Conservation (phyloP, 37 sponge, comb jelly and placozoan genomes). For the Beroe forskalii region DNA sequence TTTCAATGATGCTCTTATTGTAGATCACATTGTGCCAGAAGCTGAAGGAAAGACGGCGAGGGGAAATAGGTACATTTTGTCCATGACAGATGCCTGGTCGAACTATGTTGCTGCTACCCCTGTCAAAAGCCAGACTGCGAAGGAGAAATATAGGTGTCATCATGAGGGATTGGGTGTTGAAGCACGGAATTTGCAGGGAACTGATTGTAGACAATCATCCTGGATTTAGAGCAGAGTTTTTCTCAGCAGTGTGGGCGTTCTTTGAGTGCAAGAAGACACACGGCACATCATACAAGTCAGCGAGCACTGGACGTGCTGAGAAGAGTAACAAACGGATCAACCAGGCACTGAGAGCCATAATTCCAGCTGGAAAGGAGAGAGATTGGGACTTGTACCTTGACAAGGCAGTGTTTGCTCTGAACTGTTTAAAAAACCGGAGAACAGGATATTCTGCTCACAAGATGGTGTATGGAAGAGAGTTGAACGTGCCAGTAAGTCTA, state of each 20-base stretch:
- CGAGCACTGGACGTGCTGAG: not conserved
- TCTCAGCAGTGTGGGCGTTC: too few relatives aligned
- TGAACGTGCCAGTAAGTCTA: not conserved
- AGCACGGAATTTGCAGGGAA: too few relatives aligned
- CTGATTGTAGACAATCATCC: too few relatives aligned
- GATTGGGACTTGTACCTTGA: conserved; percentile 13
- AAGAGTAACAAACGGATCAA: not conserved
- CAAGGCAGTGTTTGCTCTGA: not conserved
- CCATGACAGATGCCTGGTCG: too few relatives aligned
- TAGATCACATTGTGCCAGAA: not conserved
- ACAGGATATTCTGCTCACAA: not conserved
- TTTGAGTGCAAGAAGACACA: too few relatives aligned
- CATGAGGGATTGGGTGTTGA: too few relatives aligned
- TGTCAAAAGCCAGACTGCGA: too few relatives aligned
- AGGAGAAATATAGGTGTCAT: too few relatives aligned
- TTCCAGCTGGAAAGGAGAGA: not conserved
- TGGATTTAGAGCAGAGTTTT: too few relatives aligned
- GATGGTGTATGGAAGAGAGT: not conserved
- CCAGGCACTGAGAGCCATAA: not conserved
- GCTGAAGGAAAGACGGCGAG: too few relatives aligned
- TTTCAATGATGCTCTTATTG: not conserved
- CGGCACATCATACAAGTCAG: not conserved
- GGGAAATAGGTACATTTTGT: too few relatives aligned
- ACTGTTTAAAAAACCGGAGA: not conserved
- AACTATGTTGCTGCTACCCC: too few relatives aligned